These are phyloP conservation scores for Lomographa bimaculata DNA, from an alignment of 2,888 invertebrate genomes.

Conservation along the genomic window DNA sequence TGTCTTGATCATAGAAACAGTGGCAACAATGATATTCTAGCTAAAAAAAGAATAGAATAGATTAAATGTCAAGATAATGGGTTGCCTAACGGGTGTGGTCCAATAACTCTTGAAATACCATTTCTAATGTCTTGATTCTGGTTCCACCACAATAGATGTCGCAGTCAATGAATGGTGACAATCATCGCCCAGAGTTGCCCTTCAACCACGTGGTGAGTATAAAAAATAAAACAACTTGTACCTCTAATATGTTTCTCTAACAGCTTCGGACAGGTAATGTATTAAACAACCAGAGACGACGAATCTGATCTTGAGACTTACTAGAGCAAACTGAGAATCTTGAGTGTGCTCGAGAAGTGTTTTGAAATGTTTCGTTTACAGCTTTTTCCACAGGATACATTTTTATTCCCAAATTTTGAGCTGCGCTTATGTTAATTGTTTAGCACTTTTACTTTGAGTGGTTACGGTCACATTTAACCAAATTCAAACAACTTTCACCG, in stretches of 20 bases:
- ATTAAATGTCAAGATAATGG: no score
- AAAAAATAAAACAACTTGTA: slow-evolving; percentile 18
- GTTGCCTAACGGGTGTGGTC: slow-evolving; percentile 16
- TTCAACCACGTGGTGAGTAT: slow-evolving; percentile 60
- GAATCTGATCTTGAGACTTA: no score
- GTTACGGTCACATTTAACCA: no score
- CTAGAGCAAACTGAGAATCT: no score
- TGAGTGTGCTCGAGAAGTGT: no score
- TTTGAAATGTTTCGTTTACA: no score
- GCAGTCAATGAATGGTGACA: slow-evolving; percentile 49
- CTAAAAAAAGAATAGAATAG: no score
- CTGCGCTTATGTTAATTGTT: slow-evolving; percentile 7
- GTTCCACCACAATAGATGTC: slow-evolving; percentile 73
- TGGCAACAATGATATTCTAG: no score
- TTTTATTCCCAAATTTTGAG: background rate
- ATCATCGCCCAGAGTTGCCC: slow-evolving; percentile 44
- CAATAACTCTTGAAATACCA: slow-evolving; percentile 22
- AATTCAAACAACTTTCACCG: no score
- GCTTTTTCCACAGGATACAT: slow-evolving; percentile 12
- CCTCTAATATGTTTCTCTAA: slow-evolving; percentile 33
- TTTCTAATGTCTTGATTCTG: slow-evolving; percentile 77
- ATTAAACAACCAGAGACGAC: no score
- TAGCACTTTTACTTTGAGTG: background rate
- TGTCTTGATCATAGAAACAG: slow-evolving; percentile 2
- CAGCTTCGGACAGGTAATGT: slow-evolving; percentile 38